Percentiles rank a stretch among this genome's conserved stretches.
Evolutionary conservation across 2,888 invertebrate species (phyloP).

Genomic region (Drosophila siamana): DNA sequence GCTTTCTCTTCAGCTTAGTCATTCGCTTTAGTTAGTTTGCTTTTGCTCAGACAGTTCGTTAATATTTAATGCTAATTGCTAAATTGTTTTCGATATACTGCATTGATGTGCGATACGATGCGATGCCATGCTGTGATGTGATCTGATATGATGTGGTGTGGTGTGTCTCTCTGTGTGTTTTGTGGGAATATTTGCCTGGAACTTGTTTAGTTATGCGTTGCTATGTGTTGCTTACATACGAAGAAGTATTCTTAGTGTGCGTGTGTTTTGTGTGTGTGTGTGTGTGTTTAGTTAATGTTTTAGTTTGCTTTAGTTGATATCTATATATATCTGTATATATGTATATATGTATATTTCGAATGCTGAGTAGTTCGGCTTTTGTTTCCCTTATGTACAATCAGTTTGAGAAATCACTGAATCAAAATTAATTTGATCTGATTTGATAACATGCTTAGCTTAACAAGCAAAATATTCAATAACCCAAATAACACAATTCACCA

Average conservation of each 20-base stretch:
- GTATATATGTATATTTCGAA: slow-evolving; percentile 16
- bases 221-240: slow-evolving; percentile 31
- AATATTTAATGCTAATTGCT: slow-evolving; percentile 73
- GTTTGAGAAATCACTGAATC: slow-evolving; percentile 30
- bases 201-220: slow-evolving; percentile 61
- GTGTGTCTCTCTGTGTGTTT: slow-evolving; percentile 16
- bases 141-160: slow-evolving; percentile 12
- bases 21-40: slow-evolving; percentile 71
- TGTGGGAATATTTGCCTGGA: slow-evolving; percentile 61
- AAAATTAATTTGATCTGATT: slow-evolving; percentile 18
- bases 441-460: slow-evolving; percentile 14
- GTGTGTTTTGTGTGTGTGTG: background rate
- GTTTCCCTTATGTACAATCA: slow-evolving; percentile 47
- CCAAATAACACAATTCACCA: slow-evolving; percentile 12
- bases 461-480: slow-evolving; percentile 24
- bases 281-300: slow-evolving; percentile 5
- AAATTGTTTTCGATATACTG: slow-evolving; percentile 67
- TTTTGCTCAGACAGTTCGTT: slow-evolving; percentile 72
- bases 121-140: slow-evolving; percentile 12
- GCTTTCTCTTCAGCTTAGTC: slow-evolving; percentile 47
- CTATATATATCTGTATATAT: slow-evolving; percentile 23
- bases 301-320: slow-evolving; percentile 49
- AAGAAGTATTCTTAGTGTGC: slow-evolving; percentile 43
- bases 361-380: slow-evolving; percentile 9
- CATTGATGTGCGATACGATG: slow-evolving; percentile 53